Percentiles rank a stretch among this genome's conserved stretches.
phyloP scores from a whole-genome alignment of 2,113 vertebrate genomes.

The Neodon shergylaensis region DNA sequence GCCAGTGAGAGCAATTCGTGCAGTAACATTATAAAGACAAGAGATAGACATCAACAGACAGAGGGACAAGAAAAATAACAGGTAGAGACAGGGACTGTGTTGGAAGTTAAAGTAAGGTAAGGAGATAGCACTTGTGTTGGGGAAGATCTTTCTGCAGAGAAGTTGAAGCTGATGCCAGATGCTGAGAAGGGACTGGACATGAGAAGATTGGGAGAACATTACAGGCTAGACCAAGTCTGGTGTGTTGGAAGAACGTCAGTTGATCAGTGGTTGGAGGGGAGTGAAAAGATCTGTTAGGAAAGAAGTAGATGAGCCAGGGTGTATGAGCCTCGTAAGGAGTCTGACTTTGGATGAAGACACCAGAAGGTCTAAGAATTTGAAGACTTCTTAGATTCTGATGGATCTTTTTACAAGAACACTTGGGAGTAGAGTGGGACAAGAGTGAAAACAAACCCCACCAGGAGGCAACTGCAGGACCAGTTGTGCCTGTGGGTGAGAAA shows the following conservation, averaged over 20 bases:
- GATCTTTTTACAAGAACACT: background rate
- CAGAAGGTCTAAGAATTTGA: background rate
- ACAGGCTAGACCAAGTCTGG: background rate
- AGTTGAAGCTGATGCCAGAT: background rate
- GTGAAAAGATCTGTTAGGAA: background rate
- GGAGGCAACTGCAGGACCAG: background rate
- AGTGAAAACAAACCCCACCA: background rate
- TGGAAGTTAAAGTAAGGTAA: background rate
- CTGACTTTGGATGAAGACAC: background rate
- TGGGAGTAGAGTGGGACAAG: background rate
- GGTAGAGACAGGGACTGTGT: too few relatives aligned
- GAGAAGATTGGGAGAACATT: too few relatives aligned
- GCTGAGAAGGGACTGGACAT: background rate
- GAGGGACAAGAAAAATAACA: background rate
- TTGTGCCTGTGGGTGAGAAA: background rate
- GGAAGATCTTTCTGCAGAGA: background rate
- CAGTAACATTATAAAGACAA: background rate
- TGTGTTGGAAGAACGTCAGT: background rate
- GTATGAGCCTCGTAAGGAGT: background rate
- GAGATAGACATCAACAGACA: background rate
- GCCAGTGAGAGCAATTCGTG: background rate
- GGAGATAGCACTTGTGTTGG: rapidly evolving
- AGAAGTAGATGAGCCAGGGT: background rate
- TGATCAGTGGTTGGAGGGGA: too few relatives aligned
- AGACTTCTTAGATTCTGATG: background rate